phyloP scores from a whole-genome alignment of 2,797 vertebrate species.

The Corythornis leucogaster region DNA sequence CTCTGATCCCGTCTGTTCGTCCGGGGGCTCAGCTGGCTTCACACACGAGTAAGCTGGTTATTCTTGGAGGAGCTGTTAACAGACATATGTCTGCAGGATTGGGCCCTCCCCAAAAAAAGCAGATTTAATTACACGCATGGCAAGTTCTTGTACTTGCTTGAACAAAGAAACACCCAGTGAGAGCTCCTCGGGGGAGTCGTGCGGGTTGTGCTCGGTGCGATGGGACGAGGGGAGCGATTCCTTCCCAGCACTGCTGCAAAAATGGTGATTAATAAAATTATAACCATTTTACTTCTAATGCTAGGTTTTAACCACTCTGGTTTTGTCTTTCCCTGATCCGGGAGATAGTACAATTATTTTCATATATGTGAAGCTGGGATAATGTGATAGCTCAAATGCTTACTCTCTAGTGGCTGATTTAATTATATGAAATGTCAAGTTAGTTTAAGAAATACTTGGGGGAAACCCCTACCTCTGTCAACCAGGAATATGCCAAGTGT shows the following conservation, averaged over 20 bases:
- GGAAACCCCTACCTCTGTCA: slow-evolving; percentile 45
- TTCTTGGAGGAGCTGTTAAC: not conserved
- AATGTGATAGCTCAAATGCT: slow-evolving; percentile 40
- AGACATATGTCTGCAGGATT: not conserved
- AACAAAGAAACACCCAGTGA: slow-evolving; percentile 4
- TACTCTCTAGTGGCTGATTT: slow-evolving; percentile 43
- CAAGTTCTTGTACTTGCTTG: not conserved
- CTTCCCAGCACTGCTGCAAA: not conserved
- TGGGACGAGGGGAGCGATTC: not conserved
- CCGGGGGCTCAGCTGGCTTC: not conserved
- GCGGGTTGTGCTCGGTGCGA: not conserved
- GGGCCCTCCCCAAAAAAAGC: fast-evolving
- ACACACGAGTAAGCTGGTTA: fast-evolving
- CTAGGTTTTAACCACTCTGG: slow-evolving; percentile 26
- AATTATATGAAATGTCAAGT: slow-evolving; percentile 66
- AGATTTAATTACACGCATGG: slow-evolving; percentile 12
- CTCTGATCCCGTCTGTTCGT: not conserved
- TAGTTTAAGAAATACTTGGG: slow-evolving; percentile 40
- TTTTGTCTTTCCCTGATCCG: not conserved
- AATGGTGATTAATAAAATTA: slow-evolving; percentile 62
- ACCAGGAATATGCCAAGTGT: not conserved
- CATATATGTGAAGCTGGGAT: not conserved
- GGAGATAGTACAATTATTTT: slow-evolving; percentile 46
- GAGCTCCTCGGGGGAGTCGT: not conserved
- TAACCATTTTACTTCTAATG: not conserved